Base-by-base conservation (phyloP, 2,888 invertebrate genomes). In the Slavum lentiscoides region DNA sequence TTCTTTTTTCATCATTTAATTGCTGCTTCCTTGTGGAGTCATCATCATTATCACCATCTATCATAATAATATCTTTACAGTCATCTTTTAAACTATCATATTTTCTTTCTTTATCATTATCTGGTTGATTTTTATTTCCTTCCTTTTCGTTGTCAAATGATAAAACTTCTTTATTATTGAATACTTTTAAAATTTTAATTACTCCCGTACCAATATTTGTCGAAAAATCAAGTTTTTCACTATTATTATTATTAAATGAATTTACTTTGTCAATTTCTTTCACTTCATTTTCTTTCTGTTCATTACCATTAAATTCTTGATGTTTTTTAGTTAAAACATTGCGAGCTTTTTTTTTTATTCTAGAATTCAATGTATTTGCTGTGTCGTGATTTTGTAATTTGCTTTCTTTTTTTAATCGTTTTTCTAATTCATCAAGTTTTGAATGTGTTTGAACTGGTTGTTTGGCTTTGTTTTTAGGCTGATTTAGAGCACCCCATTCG, bases 401-500 rank as follows among this genome's bases (percentile, higher is more conserved):
- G 4, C 8, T 15, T 80, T 70, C 15, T 19, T 55, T 8, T 23
- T 9, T 70, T 19, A 70, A 64, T 15, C 5, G 49, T 23, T 58
- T 80, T 55, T 70, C 77, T 39, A 80, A 23, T 62, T 70, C 62
- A 55, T 17, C 37, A 30, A 80, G 61, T 70, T 70, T 70, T n/a
- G 39, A 59, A 37, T n/a, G 37, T 2, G 55, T 17, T 19, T 66
- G 64, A 0, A 11, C n/a, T 8, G 30, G 6, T 59, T 15, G 23
- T 58, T 80, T 80, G n/a, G 17, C 21, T 72, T 43, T 72, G 30
- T 23, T 66, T 66, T 66, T 80, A 7, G 64, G 19, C 11, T 30
- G 39, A 72, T 80, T 70, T 15, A 58, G 55, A 70, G 30, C 64
- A 39, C 58, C 80, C 80, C 80, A 80, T 64, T 80, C 80, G 23